Evolutionary conservation across 2,888 invertebrate genomes (phyloP).

Genomic region (Enchytraeus crypticus): DNA sequence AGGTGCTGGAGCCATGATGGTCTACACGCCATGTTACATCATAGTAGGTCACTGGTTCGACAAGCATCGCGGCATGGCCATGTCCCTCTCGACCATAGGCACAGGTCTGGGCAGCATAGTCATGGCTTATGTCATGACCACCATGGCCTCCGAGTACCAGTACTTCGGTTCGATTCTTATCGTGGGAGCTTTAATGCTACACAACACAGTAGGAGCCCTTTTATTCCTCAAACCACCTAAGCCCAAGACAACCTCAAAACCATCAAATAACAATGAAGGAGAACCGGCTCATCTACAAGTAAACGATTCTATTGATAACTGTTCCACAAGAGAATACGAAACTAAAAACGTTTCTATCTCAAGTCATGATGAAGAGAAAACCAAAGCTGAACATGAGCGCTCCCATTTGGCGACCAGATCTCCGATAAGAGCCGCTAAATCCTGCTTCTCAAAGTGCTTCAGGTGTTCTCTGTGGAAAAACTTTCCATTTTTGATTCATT

Average conservation of each 20-base stretch:
- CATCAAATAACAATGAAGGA: background rate
- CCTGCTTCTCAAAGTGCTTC: background rate
- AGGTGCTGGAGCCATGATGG: background rate
- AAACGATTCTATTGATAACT: background rate
- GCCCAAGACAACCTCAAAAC: background rate
- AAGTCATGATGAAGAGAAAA: no score
- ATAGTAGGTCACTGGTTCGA: slow-evolving; percentile 17
- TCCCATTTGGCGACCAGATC: no score
- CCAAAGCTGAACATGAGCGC: no score
- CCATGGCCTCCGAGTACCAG: slow-evolving; percentile 12
- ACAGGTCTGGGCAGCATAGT: slow-evolving; percentile 21
- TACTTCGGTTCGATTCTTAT: slow-evolving; percentile 22
- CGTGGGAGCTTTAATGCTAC: slow-evolving; percentile 16
- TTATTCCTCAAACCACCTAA: slow-evolving; percentile 8
- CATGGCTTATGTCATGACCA: slow-evolving; percentile 13
- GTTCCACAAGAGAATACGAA: background rate
- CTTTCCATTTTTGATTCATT: slow-evolving; percentile 6
- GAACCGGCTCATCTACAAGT: background rate
- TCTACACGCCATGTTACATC: slow-evolving; percentile 3
- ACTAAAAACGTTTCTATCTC: background rate
- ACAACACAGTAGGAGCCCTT: slow-evolving; percentile 12
- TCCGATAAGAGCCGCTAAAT: background rate
- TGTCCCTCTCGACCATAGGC: slow-evolving; percentile 22
- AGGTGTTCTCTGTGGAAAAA: slow-evolving; percentile 3
- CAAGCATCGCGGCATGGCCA: slow-evolving; percentile 24